Evolutionary conservation across 2,113 vertebrate genomes (phyloP).

Genomic region (Paracanthobrama guichenoti): DNA sequence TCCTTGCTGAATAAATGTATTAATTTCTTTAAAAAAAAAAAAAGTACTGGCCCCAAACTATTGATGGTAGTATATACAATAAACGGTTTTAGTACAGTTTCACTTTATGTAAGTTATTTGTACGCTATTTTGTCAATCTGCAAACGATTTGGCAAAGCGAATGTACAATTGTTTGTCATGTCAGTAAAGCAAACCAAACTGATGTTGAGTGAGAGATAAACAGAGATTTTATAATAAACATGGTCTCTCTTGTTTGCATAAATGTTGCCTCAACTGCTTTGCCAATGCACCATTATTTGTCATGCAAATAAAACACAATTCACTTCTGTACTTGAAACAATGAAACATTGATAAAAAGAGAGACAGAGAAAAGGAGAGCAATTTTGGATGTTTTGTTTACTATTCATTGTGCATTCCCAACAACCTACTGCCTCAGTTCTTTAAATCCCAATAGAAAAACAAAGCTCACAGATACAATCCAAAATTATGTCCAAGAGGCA

Average conservation of each 20-base stretch:
- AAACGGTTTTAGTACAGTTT: too few species aligned
- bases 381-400: slow-evolving; percentile 13
- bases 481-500: neutral
- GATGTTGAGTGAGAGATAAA: neutral
- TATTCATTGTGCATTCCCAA: slow-evolving; percentile 18
- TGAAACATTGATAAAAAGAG: slow-evolving; percentile 29
- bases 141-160: neutral
- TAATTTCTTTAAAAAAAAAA: neutral
- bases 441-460: slow-evolving; percentile 16
- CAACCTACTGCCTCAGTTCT: slow-evolving; percentile 10
- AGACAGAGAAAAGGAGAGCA: neutral
- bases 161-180: neutral
- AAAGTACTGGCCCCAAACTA: neutral
- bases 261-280: slow-evolving; percentile 3
- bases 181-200: slow-evolving; percentile 10
- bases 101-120: neutral
- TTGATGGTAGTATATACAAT: neutral
- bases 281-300: slow-evolving; percentile 16
- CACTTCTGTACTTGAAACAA: slow-evolving; percentile 54
- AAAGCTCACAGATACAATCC: slow-evolving; percentile 8
- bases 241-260: slow-evolving; percentile 22
- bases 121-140: neutral
- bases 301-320: slow-evolving; percentile 42
- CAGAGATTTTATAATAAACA: slow-evolving; percentile 17
- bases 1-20: neutral